Base-by-base conservation (phyloP, 2,113 vertebrate species). In the Sigmodon hispidus region DNA sequence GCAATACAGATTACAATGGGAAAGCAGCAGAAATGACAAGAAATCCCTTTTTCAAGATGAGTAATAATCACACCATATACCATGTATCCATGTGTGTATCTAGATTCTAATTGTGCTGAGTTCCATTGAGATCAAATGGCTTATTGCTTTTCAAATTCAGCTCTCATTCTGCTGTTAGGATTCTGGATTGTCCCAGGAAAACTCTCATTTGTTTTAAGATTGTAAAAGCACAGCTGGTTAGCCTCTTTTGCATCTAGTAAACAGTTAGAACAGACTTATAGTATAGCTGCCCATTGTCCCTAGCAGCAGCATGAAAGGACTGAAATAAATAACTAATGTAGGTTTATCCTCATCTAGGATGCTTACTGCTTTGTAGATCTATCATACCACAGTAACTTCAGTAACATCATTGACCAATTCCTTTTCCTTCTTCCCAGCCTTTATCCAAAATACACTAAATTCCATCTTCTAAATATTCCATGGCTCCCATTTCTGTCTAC, bases 101-200 rank as follows among this genome's bases (percentile, higher is more conserved):
- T 67, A 67, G 80, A 52, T 76, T 75, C 52, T 94, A 59, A 76
- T 70, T 87, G 21, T 11, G 48, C 34, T 90, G 84, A 80, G 52
- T 40, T 48, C 12, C 13, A 67, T 36, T 86, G 63, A 94, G 24
- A 67, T 29, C 26, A 87, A 87, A 91, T 91, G 5, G 4, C 0
- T 87, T 65, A 26, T 57, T 63, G 93, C 22, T 92, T 87, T 93
- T 83, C 57, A 90, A 6, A 75, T 85, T 93, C 69, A 22, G 6
- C 15, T 59, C 16, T 80, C 86, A 29, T n/a, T 52, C 31, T 87
- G 12, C 10, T n/a, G 45, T 36, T 73, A 43, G 7, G 24, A 92
- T 79, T 94, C 43, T 48, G 17, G 17, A 77, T 89, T 91, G 55
- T n/a, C 9, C 31, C 13, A 1, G 70, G 65, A 63, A 94, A 93